A percentile compares a stretch with the other conserved stretches of the same genome.
Evolutionary conservation across 2,888 invertebrate species (phyloP).

Genomic region (Drosophila diplacantha): DNA sequence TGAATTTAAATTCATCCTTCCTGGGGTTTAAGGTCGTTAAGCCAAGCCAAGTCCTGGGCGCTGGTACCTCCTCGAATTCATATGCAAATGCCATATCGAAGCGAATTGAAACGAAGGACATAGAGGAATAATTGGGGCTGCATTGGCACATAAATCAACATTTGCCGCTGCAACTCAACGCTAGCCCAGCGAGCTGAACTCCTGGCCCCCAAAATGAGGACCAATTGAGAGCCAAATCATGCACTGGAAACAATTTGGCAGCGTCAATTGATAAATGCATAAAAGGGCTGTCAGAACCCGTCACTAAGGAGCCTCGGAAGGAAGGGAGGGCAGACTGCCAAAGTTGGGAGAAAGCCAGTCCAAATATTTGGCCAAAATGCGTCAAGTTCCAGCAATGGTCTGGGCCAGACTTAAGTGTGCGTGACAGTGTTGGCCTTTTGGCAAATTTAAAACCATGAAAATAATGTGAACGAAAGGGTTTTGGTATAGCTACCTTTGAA

Average conservation of each 20-base stretch:
- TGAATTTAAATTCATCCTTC: slow-evolving; percentile 30
- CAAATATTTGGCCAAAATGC: slow-evolving; percentile 69
- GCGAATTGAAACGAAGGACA: slow-evolving; percentile 23
- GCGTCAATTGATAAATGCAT: slow-evolving; percentile 50
- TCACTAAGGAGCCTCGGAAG: not conserved
- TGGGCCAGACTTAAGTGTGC: slow-evolving; percentile 24
- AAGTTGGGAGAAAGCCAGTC: slow-evolving; percentile 52
- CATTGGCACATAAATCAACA: slow-evolving; percentile 63
- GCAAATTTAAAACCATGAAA: not conserved
- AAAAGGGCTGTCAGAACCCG: slow-evolving; percentile 41
- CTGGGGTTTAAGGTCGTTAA: slow-evolving; percentile 55
- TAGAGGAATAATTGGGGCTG: slow-evolving; percentile 57
- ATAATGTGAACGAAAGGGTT: too few relatives aligned
- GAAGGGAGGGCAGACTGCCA: slow-evolving; percentile 1
- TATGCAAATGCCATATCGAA: slow-evolving; percentile 49
- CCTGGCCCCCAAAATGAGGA: slow-evolving; percentile 4
- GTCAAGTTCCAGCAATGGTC: slow-evolving; percentile 48
- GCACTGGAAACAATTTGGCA: slow-evolving; percentile 54
- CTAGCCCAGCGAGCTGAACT: slow-evolving; percentile 27
- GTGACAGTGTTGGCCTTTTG: slow-evolving; percentile 22
- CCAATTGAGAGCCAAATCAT: slow-evolving; percentile 50
- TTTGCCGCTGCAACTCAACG: slow-evolving; percentile 29
- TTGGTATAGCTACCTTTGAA: not conserved
- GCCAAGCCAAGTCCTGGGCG: slow-evolving; percentile 32
- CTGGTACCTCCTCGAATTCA: slow-evolving; percentile 21